Percentiles rank a stretch among this genome's conserved stretches.
Conservation (phyloP, 2,888 invertebrate genomes). For the Ischnus inquisitorius region DNA sequence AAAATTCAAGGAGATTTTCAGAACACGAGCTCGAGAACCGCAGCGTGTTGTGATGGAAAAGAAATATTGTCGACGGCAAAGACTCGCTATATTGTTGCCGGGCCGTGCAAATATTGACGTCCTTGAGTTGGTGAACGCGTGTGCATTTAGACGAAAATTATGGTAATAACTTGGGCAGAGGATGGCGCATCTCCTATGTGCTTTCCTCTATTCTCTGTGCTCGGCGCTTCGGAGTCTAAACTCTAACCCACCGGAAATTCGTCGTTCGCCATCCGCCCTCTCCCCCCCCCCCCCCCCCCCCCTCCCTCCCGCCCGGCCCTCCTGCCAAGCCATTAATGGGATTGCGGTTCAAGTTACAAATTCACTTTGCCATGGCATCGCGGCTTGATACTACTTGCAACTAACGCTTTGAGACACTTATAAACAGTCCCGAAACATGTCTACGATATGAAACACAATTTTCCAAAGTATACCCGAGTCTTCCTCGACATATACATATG, state of each 20-base stretch:
- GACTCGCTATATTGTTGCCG: no score
- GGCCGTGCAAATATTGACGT: slow-evolving; percentile 72
- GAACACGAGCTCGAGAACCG: no score
- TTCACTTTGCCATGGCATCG: slow-evolving; percentile 76
- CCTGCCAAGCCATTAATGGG: slow-evolving; percentile 58
- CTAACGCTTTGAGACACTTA: slow-evolving; percentile 53
- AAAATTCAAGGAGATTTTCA: no score
- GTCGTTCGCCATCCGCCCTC: slow-evolving; percentile 46
- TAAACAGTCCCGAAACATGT: slow-evolving; percentile 52
- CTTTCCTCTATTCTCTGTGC: slow-evolving; percentile 50
- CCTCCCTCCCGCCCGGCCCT: slow-evolving; percentile 6
- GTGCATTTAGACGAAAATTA: slow-evolving; percentile 80
- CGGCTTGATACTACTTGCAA: slow-evolving; percentile 59
- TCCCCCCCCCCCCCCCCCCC: no score
- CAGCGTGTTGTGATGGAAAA: no score
- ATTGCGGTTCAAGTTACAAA: slow-evolving; percentile 77
- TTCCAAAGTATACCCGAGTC: not conserved
- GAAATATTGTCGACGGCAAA: no score
- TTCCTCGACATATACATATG: no score
- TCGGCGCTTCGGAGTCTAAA: slow-evolving; percentile 51
- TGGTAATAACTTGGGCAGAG: slow-evolving; percentile 75
- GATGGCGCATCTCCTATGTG: slow-evolving; percentile 35
- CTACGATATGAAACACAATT: slow-evolving; percentile 37
- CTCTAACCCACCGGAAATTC: slow-evolving; percentile 63
- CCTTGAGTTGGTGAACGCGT: slow-evolving; percentile 68